Conservation (phyloP, 2,113 vertebrate genomes). For the Ailurus styani region DNA sequence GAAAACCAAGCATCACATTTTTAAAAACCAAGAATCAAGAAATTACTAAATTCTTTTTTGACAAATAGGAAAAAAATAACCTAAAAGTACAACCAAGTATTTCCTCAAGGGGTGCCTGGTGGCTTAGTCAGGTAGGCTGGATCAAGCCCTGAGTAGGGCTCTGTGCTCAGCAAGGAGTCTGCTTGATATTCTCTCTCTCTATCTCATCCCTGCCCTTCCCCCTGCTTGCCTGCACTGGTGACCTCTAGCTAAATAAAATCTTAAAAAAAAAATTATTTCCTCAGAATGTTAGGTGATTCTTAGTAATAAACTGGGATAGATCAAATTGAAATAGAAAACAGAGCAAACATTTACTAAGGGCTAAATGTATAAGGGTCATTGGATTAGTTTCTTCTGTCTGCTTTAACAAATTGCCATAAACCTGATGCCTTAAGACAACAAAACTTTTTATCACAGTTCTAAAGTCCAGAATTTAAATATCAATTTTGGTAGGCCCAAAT, state of each 20-base stretch:
- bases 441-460: neutral
- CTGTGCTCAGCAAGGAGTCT: neutral
- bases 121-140: neutral
- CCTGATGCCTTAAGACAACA: neutral
- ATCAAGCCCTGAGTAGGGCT: neutral
- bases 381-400: neutral
- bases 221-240: fast-evolving
- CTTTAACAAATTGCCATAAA: neutral
- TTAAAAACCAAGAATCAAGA: neutral
- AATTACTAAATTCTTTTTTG: neutral
- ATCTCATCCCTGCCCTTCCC: neutral
- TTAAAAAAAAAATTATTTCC: neutral
- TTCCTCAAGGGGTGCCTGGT: neutral
- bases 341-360: neutral
- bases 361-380: neutral
- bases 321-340: neutral
- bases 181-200: neutral
- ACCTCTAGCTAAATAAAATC: neutral
- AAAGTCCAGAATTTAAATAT: neutral
- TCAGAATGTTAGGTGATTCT: neutral
- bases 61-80: neutral
- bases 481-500: neutral
- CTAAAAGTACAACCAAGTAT: neutral
- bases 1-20: neutral
- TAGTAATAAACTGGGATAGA: neutral